Base-by-base conservation (phyloP, 2,113 vertebrate genomes). In the Halichoerus grypus region DNA sequence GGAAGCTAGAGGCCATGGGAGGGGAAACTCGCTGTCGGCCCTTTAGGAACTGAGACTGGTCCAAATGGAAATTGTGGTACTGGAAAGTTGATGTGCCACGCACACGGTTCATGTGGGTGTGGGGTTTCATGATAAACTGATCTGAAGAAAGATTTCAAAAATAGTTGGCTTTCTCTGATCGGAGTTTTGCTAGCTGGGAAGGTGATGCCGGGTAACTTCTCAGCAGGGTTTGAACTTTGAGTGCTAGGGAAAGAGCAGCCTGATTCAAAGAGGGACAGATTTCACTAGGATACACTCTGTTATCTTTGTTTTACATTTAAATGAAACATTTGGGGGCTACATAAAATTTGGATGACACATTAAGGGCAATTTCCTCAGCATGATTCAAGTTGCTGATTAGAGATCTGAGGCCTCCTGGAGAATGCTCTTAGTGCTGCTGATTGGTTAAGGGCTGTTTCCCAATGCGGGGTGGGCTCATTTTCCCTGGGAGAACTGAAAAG, bases 271-370 rank as follows among this genome's bases (percentile, higher is more conserved):
- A 84, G 59, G 84, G 69, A 71, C 42, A 33, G 55, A 80, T 87
- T 95, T 94, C 16, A 31, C 76, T 81, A 82, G 83, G 49, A 91
- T 36, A 36, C 31, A 46, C 80, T 83, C 63, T 67, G 57, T 69
- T 95, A 16, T 91, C 88, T 96, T 97, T 49, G 91, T 97, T 97
- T 95, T 94, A 95, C 76, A 85, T 87, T 95, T 95, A 94, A 96
- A 82, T 94, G 96, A 94, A 96, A 97, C 94, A 80, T 88, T 97
- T 86, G 57, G 76, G 76, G 28, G 94, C 74, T 85, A 10, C n/a
- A 42, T 96, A 95, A 95, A 88, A 93, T 96, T 90, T 87, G 88
- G 88, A 97, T 92, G 94, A 92, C 84, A 87, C 93, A 84, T 96
- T 94, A 96, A 95, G 57, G n/a, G 59, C 89, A 94, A 91, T 97